Conservation (phyloP, 2,113 vertebrate species). For the Podarcis cretensis region DNA sequence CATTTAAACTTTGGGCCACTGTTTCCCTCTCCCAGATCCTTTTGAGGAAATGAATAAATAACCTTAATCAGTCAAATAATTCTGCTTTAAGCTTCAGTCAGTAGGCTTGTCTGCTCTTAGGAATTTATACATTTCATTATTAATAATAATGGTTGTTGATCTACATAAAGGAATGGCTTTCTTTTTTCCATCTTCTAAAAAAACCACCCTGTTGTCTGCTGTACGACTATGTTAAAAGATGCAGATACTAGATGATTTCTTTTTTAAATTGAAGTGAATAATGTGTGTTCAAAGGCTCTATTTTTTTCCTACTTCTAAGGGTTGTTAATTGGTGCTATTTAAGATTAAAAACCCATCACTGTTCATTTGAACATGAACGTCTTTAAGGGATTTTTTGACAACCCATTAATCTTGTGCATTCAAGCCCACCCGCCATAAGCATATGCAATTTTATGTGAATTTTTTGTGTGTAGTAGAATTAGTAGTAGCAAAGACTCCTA, state of each 20-base stretch:
- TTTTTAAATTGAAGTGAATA: background rate
- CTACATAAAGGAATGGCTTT: background rate
- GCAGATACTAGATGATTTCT: background rate
- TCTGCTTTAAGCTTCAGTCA: background rate
- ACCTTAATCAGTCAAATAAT: background rate
- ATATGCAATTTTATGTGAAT: background rate
- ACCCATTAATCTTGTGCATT: conserved; percentile 14
- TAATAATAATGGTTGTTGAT: conserved; percentile 3
- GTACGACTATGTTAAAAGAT: background rate
- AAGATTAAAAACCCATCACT: conserved; percentile 10
- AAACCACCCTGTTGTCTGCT: background rate
- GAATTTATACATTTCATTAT: background rate
- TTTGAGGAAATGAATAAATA: background rate
- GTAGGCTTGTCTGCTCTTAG: background rate
- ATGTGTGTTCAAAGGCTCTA: conserved; percentile 16
- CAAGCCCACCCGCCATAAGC: background rate
- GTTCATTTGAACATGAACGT: conserved; percentile 6
- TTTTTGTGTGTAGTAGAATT: background rate
- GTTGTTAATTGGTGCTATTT: conserved; percentile 29
- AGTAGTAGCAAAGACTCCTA: background rate
- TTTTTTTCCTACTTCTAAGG: conserved; percentile 6
- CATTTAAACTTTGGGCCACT: background rate
- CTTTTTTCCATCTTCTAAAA: background rate
- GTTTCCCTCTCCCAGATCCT: background rate
- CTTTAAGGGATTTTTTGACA: conserved; percentile 1